Evolutionary conservation across 2,888 invertebrate species (phyloP), one percentile per base, ranked within the genome.

Genomic region (Conomelus anceps): DNA sequence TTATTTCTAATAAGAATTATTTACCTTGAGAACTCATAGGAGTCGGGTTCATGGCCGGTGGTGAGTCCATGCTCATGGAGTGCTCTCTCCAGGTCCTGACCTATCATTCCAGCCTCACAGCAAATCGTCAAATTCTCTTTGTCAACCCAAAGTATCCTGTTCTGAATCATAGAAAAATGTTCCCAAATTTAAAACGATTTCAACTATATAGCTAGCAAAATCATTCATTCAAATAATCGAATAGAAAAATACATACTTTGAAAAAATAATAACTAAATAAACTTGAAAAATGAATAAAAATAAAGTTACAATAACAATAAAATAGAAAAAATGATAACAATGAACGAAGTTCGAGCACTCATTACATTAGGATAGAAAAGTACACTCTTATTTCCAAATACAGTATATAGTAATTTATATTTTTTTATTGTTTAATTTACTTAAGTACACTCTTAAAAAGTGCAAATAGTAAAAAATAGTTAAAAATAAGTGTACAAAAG

Each of bases 41-140:
- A 99, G 93, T 99, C 99, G 0, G 99, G 99, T 93, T 99, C 99
- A 93, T 99, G 99, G 0, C 99, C 99, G 0, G 97, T 96, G 0
- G 98, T 99, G 92, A 95, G 96, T 0, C 98, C 98, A 26, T 96
- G 94, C 20, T 95, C 94, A 20, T 95, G 95, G 92, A 99, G 94
- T 93, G 97, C 96, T 0, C 97, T 94, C 93, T 99, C 99, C 91
- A 99, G 93, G 93, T 99, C 99, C 93, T 99, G 99, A 0, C 99
- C 99, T 34, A 99, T 95, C 91, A 99, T 97, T 9, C 99, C 99
- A 88, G 98, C 95, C 94, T 99, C 97, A 92, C 96, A 96, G 92
- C 97, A 96, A 1, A 96, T 97, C 0, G 97, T 95, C 91, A 97
- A 94, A 93, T 98, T 98, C 90, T 96, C 95, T 90, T 95, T 95